Percentiles rank a stretch among this genome's conserved stretches.
Conservation (phyloP, 1,140 invertebrate genomes). For the Microplitis mediator region DNA sequence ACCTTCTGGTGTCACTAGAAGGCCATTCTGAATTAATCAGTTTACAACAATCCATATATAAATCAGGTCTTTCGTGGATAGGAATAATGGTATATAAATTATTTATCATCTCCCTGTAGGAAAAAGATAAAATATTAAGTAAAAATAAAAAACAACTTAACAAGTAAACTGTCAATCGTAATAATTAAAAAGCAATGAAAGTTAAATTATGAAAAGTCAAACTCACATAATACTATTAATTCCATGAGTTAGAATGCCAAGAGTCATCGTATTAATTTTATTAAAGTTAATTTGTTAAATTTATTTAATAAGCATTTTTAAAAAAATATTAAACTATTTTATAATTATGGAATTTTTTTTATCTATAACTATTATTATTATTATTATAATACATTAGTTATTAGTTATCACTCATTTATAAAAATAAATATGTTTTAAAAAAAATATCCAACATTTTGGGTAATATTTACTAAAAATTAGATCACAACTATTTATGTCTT, state of each 20-base stretch:
- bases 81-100: constrained; percentile 64
- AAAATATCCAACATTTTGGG: no score
- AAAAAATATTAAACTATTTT: no score
- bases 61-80: constrained; percentile 73
- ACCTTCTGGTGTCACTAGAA: constrained; percentile 74
- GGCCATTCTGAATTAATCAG: constrained; percentile 83
- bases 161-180: background rate
- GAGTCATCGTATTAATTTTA: no score
- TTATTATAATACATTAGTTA: no score
- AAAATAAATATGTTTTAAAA: no score
- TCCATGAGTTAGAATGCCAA: background rate
- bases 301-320: no score
- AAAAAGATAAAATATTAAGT: constrained; percentile 5
- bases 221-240: constrained; percentile 1
- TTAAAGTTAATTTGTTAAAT: no score
- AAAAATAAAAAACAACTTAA: background rate
- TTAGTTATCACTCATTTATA: no score
- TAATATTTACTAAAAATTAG: no score
- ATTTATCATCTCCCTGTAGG: constrained; percentile 41
- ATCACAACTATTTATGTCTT: no score
- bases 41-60: constrained; percentile 70
- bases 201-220: background rate
- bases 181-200: background rate
- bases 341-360: no score
- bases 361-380: no score